Evolutionary conservation across 2,888 invertebrate species (phyloP), one percentile per base, ranked within the genome.

Genomic region (Endomychus coccineus): DNA sequence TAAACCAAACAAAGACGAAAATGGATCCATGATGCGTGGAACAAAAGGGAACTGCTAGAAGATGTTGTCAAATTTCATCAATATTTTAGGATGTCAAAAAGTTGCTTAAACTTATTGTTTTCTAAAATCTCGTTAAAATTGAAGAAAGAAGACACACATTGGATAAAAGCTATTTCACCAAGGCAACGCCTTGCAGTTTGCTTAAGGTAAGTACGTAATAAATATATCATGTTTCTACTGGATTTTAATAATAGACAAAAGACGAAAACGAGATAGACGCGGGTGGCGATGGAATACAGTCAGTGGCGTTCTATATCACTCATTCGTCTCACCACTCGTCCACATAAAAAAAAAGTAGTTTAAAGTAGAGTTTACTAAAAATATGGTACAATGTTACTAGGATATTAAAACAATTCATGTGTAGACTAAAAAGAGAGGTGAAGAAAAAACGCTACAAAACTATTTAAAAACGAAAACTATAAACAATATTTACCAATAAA

Each of bases 1-100:
- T 4, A 34, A 34, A 33, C 29, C 31, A 34, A 11, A 15, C 16
- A 34, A 31, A 44, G 34, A 16, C 39, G 36, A 23, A 32, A 36
- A 36, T 45, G 40, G 43, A 32, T 44, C 3, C 43, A 44, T 24
- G 19, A 44, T 5, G 36, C 34, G 5, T 44, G 44, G 30, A 34
- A 7, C 16, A 39, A 45, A 29, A 11, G 43, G 17, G 33, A 40
- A 27, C 14, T 40, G 14, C 9, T 42, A 7, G 19, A 34, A 17
- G 40, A 41, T 24, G 27, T 28, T 4, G 23, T 27, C 17, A 40
- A 41, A 16, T 35, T 42, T 35, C 35, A 21, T 27, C 16, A 42
- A 40, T 42, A 42, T 36, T 42, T 42, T 40, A 34, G 39, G 11
- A 42, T 40, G 42, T 30, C 39, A 7, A 15, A 21, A 22, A 21